phyloP scores from a whole-genome alignment of 2,888 invertebrate genomes.

The Limenitis camilla region DNA sequence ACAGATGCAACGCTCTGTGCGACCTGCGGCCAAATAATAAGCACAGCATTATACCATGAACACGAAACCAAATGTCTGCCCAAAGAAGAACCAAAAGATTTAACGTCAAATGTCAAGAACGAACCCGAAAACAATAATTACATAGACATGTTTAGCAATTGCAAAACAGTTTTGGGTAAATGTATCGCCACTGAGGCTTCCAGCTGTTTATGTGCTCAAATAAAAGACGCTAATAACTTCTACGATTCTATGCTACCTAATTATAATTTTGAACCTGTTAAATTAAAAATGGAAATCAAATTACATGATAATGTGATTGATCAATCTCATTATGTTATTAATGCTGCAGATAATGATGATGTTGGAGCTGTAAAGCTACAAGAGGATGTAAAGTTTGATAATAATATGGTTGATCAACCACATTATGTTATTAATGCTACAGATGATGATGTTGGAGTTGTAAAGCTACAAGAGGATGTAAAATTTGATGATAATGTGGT shows the following conservation, averaged over 20 bases:
- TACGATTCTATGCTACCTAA: conserved; percentile 23
- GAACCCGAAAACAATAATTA: conserved; percentile 21
- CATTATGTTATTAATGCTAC: conserved; percentile 12
- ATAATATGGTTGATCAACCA: conserved; percentile 7
- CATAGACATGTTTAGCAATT: conserved; percentile 27
- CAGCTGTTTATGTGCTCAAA: conserved; percentile 47
- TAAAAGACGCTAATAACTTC: conserved; percentile 27
- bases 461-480: background rate
- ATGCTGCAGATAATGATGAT: no score
- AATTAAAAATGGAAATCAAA: conserved; percentile 2
- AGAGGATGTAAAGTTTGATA: background rate
- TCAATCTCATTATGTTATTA: conserved; percentile 1
- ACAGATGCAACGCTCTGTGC: no score
- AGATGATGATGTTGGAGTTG: no score
- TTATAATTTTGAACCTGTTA: conserved; percentile 7
- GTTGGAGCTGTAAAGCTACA: background rate
- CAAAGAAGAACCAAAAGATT: conserved; percentile 8
- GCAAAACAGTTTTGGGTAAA: conserved; percentile 40
- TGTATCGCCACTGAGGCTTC: conserved; percentile 37
- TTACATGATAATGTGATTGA: background rate
- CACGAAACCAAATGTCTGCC: conserved; percentile 23
- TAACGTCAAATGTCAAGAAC: conserved; percentile 7
- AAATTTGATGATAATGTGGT: background rate
- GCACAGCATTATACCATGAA: no score
- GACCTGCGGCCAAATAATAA: no score